Base-by-base conservation (phyloP, 2,113 vertebrate genomes). In the Amblyornis subalaris region DNA sequence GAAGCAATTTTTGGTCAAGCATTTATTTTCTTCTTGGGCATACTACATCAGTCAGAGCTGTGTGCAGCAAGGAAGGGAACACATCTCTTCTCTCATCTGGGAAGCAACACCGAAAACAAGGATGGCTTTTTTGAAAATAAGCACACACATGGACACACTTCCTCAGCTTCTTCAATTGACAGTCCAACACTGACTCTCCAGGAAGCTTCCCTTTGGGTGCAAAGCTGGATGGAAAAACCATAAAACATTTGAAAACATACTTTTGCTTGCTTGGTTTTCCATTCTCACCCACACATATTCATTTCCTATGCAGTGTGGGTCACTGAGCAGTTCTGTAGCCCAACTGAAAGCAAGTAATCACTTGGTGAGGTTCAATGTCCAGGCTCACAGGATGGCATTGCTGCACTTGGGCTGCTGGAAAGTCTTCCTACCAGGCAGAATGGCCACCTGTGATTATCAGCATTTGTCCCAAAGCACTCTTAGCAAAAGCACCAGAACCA, bases 1-100 rank as follows among this genome's bases (percentile, higher is more conserved):
- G 70, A 88, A 91, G 76, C 85, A 73, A 87, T 67, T 93, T 94
- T 73, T 76, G 64, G 70, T 62, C 73, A 86, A 83, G 28, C 40
- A 78, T 87, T 94, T 88, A 12, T 77, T 77, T 93, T 88, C 70
- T 88, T 89, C 85, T 42, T 70, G 65, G 26, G 60, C 48, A 77
- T 29, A 50, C 47, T 53, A 73, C 65, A 90, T 85, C 66, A 78
- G 50, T 75, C 81, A 86, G 73, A 92, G 38, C 31, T 54, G 18
- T 24, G 51, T 60, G 78, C 29, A 48, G n/a, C 45, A 77, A 40
- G 23, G 51, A 82, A 88, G 14, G 45, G 51, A 95, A 74, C 26
- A 5, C 9, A 25, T 93, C 48, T 85, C 76, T 67, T 66, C 10
- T 78, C 94, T 92, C 64, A 69, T n/a, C 28, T 71, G n/a, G 54